A percentile compares a stretch with the other conserved stretches of the same genome.
Evolutionary conservation across 2,113 vertebrate genomes (phyloP).

Genomic region (Corythornis cristatus): DNA sequence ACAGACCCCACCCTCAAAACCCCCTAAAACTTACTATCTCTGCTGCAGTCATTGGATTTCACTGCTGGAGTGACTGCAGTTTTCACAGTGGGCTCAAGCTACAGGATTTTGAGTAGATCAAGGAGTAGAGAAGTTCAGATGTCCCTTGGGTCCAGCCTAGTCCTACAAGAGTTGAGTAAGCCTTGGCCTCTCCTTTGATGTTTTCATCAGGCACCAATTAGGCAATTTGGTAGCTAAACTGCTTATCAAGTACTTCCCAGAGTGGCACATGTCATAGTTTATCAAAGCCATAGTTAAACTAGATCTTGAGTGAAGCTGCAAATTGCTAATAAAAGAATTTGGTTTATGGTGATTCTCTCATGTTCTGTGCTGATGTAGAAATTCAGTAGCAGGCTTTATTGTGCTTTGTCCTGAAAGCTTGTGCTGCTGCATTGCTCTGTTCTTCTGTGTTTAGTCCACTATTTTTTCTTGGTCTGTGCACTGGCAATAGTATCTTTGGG

Average conservation of each 20-base stretch:
- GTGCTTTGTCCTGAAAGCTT: neutral
- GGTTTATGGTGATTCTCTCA: neutral
- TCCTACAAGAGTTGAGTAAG: neutral
- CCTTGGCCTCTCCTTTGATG: neutral
- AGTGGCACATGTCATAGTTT: neutral
- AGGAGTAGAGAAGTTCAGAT: neutral
- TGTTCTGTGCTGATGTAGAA: neutral
- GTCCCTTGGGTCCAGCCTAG: neutral
- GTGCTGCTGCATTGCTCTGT: no score
- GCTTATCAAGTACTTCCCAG: neutral
- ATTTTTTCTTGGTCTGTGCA: no score
- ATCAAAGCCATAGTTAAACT: neutral
- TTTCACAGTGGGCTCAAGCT: neutral
- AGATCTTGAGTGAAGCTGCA: neutral
- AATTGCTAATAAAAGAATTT: neutral
- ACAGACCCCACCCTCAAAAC: neutral
- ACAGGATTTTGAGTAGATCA: neutral
- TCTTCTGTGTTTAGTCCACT: no score
- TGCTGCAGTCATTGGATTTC: neutral
- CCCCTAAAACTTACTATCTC: fast-evolving
- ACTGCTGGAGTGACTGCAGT: neutral
- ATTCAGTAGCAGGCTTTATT: neutral
- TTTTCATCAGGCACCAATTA: neutral
- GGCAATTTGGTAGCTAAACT: neutral
- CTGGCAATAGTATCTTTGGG: no score